Percentiles rank a stretch among this genome's conserved stretches.
phyloP scores from a whole-genome alignment of 2,113 vertebrate genomes.

The Sciurus niger region DNA sequence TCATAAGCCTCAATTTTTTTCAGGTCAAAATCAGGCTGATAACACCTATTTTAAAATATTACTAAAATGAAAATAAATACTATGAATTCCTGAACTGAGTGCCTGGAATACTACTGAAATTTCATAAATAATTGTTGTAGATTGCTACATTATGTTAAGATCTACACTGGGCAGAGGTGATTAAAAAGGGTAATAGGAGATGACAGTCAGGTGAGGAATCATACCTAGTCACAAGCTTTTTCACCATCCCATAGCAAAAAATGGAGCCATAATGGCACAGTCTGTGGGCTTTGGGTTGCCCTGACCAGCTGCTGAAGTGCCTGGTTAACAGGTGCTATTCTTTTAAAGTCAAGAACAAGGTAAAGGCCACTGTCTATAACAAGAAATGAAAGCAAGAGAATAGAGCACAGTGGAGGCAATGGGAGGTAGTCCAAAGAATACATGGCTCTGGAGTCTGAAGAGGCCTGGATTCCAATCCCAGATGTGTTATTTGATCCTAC shows the following conservation, averaged over 20 bases:
- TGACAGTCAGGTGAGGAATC: not conserved
- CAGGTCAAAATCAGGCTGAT: not conserved
- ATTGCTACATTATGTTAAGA: not conserved
- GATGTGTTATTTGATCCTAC: not conserved
- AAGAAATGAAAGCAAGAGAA: not conserved
- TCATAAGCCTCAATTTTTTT: not conserved
- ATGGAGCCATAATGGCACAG: not conserved
- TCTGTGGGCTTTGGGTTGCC: not conserved
- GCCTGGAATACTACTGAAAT: not conserved
- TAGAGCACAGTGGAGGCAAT: too few relatives aligned
- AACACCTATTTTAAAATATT: conserved; percentile 37
- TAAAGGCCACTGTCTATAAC: not conserved
- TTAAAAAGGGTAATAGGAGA: not conserved
- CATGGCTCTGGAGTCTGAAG: not conserved
- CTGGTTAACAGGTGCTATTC: not conserved
- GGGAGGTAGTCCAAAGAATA: not conserved
- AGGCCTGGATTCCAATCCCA: not conserved
- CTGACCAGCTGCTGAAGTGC: not conserved
- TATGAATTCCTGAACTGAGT: not conserved
- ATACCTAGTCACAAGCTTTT: not conserved
- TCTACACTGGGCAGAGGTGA: not conserved
- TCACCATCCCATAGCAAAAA: not conserved
- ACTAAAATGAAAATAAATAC: not conserved
- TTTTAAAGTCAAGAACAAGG: not conserved
- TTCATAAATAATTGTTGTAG: not conserved